phyloP scores from a whole-genome alignment of 2,113 vertebrate genomes.

The Rhizomys pruinosus region DNA sequence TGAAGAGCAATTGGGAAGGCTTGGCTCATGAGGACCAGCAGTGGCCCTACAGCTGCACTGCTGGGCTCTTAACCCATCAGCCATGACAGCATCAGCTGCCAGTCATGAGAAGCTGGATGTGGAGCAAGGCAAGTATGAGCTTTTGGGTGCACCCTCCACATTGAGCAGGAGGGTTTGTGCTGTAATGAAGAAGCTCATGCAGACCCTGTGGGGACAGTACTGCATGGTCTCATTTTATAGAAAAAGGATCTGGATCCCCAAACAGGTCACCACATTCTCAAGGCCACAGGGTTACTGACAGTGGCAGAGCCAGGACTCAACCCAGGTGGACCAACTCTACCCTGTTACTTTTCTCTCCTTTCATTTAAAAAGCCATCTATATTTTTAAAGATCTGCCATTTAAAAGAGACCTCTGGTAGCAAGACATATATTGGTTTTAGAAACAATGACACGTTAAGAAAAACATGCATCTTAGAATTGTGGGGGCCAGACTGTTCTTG shows the following conservation, averaged over 20 bases:
- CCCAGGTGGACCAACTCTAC: not conserved
- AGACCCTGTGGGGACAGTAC: not conserved
- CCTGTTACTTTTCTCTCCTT: not conserved
- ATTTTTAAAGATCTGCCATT: not conserved
- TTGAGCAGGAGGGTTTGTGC: not conserved
- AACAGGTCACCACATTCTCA: not conserved
- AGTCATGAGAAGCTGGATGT: not conserved
- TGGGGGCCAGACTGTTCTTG: not conserved
- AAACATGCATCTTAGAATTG: not conserved
- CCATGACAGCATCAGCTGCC: not conserved
- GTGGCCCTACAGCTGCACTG: not conserved
- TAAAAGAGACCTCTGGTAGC: not conserved
- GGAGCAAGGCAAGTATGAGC: not conserved
- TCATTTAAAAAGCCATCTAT: not conserved
- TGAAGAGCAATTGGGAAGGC: not conserved
- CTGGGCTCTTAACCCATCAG: not conserved
- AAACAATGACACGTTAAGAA: not conserved
- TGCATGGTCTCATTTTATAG: not conserved
- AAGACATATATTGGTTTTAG: not conserved
- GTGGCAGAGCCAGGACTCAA: not conserved
- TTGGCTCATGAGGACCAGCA: accelerated
- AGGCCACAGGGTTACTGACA: not conserved
- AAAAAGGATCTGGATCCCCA: not conserved
- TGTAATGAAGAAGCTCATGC: not conserved
- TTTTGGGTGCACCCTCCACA: not conserved